Evolutionary conservation across 2,113 vertebrate genomes (phyloP), one percentile per base, ranked within the genome.

Genomic region (Leucopsar rothschildi): DNA sequence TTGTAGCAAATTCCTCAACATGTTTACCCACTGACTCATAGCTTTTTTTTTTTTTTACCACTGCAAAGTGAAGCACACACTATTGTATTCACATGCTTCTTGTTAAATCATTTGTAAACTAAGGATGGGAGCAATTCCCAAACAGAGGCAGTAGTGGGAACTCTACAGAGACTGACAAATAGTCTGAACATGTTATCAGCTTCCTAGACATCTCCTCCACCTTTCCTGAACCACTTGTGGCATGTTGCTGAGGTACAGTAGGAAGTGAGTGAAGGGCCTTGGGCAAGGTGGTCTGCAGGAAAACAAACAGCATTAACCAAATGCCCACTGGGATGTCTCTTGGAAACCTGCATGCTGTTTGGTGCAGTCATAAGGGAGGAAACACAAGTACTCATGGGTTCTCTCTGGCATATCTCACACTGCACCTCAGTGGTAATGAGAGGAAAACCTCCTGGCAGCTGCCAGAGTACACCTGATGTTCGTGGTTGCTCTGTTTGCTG

Each of bases 1-100:
- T 81, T 94, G 69, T 95, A 92, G 76, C 92, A 92, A 73, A 95
- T 97, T 97, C 88, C 86, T 94, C 86, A 94, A 55, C 71, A 63
- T 93, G 55, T 91, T 95, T 96, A 80, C 78, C 76, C 90, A 81
- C 77, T 91, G 94, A 96, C 72, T 95, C 61, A 63, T 27, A 44
- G 83, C 27, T 42, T 50, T 75, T 69, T 53, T 77, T 92, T 90
- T 95, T 92, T 90, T 95, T 82, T 42, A 63, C 35, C 23, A 44
- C 76, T 35, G 11, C 53, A 47, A 86, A 91, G 71, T 57, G 81
- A 91, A 90, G 76, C 83, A 84, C 85, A 86, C 40, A 69, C 42
- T 52, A 65, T 90, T 95, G 91, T 95, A 93, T 95, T 97, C 86
- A 82, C 82, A 88, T 76, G 60, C 88, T 92, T 83, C 81, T 93